Conservation (phyloP, 2,888 invertebrate genomes). For the Meiosimyza decipiens region DNA sequence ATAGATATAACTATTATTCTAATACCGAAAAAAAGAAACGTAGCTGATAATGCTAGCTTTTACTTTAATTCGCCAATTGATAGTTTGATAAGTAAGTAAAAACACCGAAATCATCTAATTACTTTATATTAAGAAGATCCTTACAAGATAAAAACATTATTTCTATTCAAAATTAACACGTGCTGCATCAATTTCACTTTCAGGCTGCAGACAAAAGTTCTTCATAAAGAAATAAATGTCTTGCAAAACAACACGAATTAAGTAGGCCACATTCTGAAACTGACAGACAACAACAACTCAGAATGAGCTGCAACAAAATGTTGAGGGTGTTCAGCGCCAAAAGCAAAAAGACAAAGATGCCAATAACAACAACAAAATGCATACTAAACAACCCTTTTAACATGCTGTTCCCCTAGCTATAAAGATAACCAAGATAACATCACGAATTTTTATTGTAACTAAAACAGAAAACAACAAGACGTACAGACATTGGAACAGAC, state of each 20-base stretch:
- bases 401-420: too few relatives aligned
- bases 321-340: conserved; percentile 33
- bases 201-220: background rate
- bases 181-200: conserved; percentile 28
- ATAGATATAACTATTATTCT: background rate
- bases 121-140: background rate
- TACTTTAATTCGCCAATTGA: background rate
- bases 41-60: too few relatives aligned
- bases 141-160: background rate
- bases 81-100: background rate
- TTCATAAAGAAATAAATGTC: background rate
- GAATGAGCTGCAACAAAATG: conserved; percentile 24
- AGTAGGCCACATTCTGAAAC: conserved; percentile 47
- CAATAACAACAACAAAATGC: background rate
- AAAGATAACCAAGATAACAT: too few relatives aligned
- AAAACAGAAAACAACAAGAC: conserved; percentile 30
- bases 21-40: background rate
- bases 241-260: conserved; percentile 32
- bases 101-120: background rate
- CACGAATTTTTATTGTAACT: too few relatives aligned
- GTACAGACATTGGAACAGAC: background rate
- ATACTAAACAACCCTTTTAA: background rate
- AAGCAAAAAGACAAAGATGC: background rate
- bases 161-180: background rate
- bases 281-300: conserved; percentile 1